Evolutionary conservation across 1,140 invertebrate genomes (phyloP).

Genomic region (Gyrodactylus bullatarudis): DNA sequence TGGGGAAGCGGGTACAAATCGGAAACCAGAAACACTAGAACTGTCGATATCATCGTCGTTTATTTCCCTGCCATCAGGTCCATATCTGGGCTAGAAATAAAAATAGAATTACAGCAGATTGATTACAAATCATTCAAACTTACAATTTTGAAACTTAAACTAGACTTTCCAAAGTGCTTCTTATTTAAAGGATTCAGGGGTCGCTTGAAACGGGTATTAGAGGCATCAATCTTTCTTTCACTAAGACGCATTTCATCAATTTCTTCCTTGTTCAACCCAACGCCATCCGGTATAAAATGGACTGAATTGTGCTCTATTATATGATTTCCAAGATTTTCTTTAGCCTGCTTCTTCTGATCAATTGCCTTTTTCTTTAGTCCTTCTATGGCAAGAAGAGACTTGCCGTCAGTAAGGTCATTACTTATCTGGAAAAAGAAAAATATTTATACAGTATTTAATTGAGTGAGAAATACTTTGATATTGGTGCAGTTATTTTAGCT

Average conservation of each 20-base stretch:
- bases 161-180: background rate
- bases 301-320: background rate
- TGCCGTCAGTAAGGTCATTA: background rate
- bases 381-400: background rate
- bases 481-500: too few relatives aligned
- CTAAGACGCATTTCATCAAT: background rate
- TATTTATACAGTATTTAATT: too few relatives aligned
- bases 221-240: background rate
- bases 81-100: background rate
- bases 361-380: background rate
- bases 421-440: background rate
- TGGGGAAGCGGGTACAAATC: background rate
- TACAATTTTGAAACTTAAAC: background rate
- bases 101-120: too few relatives aligned
- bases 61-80: background rate
- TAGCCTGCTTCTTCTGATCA: too few relatives aligned
- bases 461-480: too few relatives aligned
- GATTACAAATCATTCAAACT: background rate
- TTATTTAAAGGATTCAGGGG: background rate
- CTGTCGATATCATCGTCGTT: background rate
- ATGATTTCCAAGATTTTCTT: background rate
- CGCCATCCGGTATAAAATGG: background rate
- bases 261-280: background rate
- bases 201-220: background rate
- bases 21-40: background rate